Evolutionary conservation across 2,888 invertebrate species (phyloP).

Genomic region (Pycnomerus fuliginosus): DNA sequence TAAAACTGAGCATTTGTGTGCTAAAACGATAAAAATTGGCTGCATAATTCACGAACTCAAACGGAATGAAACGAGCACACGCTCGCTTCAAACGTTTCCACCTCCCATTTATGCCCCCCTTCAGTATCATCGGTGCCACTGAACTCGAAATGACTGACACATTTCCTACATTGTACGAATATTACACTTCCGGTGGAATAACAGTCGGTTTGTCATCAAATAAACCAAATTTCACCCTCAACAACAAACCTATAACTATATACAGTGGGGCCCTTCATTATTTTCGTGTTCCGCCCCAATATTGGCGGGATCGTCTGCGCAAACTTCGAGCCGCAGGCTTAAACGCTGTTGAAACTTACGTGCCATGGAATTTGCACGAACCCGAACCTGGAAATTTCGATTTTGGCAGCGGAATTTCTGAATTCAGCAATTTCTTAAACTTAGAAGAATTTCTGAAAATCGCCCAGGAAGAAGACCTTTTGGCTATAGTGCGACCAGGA

Average conservation of each 20-base stretch:
- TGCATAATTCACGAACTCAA: no score
- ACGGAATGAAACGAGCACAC: no score
- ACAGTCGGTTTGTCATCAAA: slow-evolving; percentile 39
- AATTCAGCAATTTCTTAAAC: slow-evolving; percentile 55
- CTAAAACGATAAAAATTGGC: no score
- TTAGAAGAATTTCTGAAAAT: slow-evolving; percentile 66
- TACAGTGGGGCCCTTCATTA: slow-evolving; percentile 73
- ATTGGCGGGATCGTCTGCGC: slow-evolving; percentile 77
- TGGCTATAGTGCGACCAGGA: slow-evolving; percentile 81
- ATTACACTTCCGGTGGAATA: slow-evolving; percentile 50
- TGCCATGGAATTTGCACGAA: slow-evolving; percentile 89
- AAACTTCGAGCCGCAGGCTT: slow-evolving; percentile 81
- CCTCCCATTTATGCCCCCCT: no score
- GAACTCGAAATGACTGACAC: no score
- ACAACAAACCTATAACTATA: slow-evolving; percentile 51
- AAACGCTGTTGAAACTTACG: slow-evolving; percentile 81
- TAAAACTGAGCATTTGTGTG: no score
- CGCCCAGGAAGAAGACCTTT: slow-evolving; percentile 66
- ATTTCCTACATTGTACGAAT: no score
- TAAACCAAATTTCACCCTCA: slow-evolving; percentile 48
- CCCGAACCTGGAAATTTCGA: slow-evolving; percentile 55
- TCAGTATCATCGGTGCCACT: no score
- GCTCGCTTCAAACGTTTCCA: no score
- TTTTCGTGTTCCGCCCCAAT: slow-evolving; percentile 74
- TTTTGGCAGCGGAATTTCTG: slow-evolving; percentile 66